Evolutionary conservation across 2,113 vertebrate genomes (phyloP), one percentile per base, ranked within the genome.

Genomic region (Agelaius phoeniceus): DNA sequence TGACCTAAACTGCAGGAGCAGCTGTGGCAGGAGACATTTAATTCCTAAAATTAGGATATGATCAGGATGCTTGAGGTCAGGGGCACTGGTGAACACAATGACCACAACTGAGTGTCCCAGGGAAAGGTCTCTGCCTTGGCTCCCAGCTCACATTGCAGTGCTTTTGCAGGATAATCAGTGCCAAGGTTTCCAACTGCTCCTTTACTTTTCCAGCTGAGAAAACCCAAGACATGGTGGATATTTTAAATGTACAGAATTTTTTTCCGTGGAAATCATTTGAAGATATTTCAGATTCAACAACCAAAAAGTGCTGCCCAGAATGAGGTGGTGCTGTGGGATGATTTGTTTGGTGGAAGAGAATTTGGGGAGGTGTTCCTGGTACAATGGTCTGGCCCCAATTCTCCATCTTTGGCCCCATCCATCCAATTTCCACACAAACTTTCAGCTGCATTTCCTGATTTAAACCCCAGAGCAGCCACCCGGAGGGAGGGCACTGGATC

Each of bases 41-140:
- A 65, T 58, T 65, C 69, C 37, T 52, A 57, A 22, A 62, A 54
- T 28, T 1, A 8, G 57, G 67, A 10, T 8, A 15, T 1, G 1
- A 28, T 7, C 39, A 37, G 59, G 59, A 46, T 0, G 0, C 13
- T 55, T 41, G 54, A 61, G 44, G 5, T 44, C 9, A 27, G 0
- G 6, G 31, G 5, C 48, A 62, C n/a, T 7, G 3, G 10, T 28
- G 58, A 74, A 31, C 21, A 58, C 39, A 22, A 7, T 8, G 46
- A 18, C 22, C 41, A 20, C 41, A 39, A 15, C 3, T 44, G 67
- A 43, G 30, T 61, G 54, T 26, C 39, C 31, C 57, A 54, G 37
- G 27, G 68, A 43, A 13, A 37, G 39, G 68, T 44, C 8, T 62
- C 48, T 82, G 44, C 54, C 54, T 39, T 49, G 35, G 18, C 44